Evolutionary conservation across 1,140 invertebrate genomes (phyloP).

Genomic region (Chironomus striatipennis): DNA sequence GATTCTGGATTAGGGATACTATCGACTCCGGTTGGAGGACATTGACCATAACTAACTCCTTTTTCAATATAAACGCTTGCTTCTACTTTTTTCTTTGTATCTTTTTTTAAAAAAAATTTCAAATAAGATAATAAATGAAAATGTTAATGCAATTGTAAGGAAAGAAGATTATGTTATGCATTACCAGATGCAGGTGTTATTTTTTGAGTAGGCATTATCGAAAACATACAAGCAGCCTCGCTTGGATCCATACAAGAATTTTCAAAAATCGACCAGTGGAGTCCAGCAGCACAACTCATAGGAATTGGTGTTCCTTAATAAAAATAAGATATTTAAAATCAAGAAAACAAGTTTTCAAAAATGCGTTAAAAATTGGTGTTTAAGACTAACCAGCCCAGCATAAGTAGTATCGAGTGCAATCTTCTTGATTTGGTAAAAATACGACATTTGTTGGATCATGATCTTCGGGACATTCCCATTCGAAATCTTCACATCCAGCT

Average conservation of each 20-base stretch:
- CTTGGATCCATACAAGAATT: background rate
- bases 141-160: too few species aligned
- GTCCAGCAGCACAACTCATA: background rate
- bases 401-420: background rate
- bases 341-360: too few species aligned
- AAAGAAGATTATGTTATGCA: too few species aligned
- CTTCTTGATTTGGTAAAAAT: background rate
- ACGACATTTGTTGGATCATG: background rate
- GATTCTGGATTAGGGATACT: background rate
- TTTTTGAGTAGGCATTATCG: background rate
- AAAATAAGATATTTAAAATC: background rate
- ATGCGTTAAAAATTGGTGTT: too few species aligned
- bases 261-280: background rate
- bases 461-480: background rate
- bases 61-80: too few species aligned
- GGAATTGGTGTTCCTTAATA: background rate
- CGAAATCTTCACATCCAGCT: background rate
- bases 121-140: too few species aligned
- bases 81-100: too few species aligned
- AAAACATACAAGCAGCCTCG: background rate
- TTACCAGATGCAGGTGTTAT: too few species aligned
- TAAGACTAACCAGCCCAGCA: background rate
- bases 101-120: too few species aligned
- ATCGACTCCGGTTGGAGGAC: background rate
- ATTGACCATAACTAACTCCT: background rate